Conservation (phyloP, 2,113 vertebrate species). For the Aplodontia rufa region DNA sequence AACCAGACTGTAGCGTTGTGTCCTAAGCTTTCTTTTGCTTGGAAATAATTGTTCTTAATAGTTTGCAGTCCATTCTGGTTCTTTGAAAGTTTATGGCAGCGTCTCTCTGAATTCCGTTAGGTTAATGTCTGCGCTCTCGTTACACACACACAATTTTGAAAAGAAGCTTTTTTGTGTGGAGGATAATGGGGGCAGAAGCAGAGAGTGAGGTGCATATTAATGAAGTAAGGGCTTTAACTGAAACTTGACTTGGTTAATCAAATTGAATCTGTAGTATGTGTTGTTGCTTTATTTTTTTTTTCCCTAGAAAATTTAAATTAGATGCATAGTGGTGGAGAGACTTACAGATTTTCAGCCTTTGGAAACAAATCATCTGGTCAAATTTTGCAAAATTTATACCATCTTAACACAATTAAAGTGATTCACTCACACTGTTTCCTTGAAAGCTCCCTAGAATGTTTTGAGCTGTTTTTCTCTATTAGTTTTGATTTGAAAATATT, state of each 20-base stretch:
- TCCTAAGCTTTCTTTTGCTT: conserved; percentile 32
- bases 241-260: conserved; percentile 26
- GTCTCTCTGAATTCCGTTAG: conserved; percentile 33
- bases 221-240: conserved; percentile 31
- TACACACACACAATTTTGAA: conserved; percentile 50
- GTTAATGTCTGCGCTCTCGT: conserved; percentile 53
- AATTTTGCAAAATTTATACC: not conserved
- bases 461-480: conserved; percentile 36
- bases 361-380: conserved; percentile 1
- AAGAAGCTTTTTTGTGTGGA: conserved; percentile 58
- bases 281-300: not conserved
- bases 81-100: conserved; percentile 7
- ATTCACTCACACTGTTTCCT: conserved; percentile 47
- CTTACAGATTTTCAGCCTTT: conserved; percentile 3
- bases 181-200: conserved; percentile 44
- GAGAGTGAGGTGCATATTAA: conserved; percentile 71
- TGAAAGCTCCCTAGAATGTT: conserved; percentile 55
- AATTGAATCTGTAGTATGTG: conserved; percentile 23
- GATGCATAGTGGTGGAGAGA: not conserved
- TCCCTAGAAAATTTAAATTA: conserved; percentile 11
- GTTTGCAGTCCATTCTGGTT: not conserved
- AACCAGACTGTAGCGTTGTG: not conserved
- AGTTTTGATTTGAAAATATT: conserved; percentile 50
- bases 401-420: conserved; percentile 47
- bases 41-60: conserved; percentile 40